Percentiles rank a stretch among this genome's conserved stretches.
phyloP scores from a whole-genome alignment of 2,888 invertebrate species.

The Sepiola atlantica region DNA sequence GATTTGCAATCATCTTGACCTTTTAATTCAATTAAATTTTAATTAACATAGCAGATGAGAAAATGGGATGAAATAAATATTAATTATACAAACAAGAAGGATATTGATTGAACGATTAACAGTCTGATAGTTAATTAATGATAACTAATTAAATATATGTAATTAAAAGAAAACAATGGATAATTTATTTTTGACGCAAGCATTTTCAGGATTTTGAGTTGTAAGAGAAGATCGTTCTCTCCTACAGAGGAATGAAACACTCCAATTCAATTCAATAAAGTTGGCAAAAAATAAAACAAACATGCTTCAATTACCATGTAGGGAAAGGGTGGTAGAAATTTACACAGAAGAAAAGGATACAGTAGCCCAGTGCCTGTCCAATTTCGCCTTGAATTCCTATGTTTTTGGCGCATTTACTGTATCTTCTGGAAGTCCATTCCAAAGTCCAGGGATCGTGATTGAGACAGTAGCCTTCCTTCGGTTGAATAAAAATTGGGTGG shows the following conservation, averaged over 20 bases:
- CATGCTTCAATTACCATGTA: too few relatives aligned
- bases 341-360: too few relatives aligned
- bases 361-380: too few relatives aligned
- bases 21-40: constrained; percentile 8
- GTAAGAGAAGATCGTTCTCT: not conserved
- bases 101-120: not conserved
- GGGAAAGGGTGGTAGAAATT: too few relatives aligned
- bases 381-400: too few relatives aligned
- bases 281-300: not conserved
- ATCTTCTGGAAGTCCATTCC: too few relatives aligned
- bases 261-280: too few relatives aligned
- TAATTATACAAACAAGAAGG: not conserved
- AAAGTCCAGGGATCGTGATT: too few relatives aligned
- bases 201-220: not conserved
- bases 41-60: not conserved
- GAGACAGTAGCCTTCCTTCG: too few relatives aligned
- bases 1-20: not conserved
- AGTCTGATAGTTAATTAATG: not conserved
- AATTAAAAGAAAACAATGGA: not conserved
- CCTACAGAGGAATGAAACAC: not conserved
- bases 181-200: not conserved
- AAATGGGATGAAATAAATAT: not conserved
- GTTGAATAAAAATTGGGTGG: too few relatives aligned
- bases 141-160: not conserved
- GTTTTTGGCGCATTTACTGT: too few relatives aligned